Percentiles rank a stretch among this genome's conserved stretches.
These are phyloP conservation scores for Trachops cirrhosus DNA, from an alignment of 2,797 vertebrate species.

Conservation along the genomic window DNA sequence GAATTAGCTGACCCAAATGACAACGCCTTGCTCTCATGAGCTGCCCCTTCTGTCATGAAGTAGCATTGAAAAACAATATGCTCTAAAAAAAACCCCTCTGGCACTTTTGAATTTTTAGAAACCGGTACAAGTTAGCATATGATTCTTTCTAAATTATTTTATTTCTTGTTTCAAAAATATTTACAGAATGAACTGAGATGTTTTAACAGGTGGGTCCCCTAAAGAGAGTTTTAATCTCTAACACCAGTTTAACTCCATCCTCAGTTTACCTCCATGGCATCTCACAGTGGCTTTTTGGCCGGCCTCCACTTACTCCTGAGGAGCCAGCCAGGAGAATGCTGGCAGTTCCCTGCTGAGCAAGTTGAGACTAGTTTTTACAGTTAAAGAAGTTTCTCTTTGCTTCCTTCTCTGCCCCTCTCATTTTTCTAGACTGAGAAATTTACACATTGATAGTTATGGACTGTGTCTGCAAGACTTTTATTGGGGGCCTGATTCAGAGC, in stretches of 20 bases:
- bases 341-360: constrained; percentile 82
- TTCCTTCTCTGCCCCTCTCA: background rate
- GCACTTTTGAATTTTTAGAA: constrained; percentile 55
- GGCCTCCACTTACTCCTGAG: constrained; percentile 46
- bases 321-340: constrained; percentile 74
- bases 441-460: background rate
- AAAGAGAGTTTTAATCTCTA: background rate
- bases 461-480: background rate
- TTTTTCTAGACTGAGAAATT: background rate
- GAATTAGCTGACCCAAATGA: constrained; percentile 35
- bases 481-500: background rate
- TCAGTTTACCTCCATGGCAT: constrained; percentile 64
- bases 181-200: constrained; percentile 52
- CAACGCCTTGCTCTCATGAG: constrained; percentile 29
- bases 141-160: constrained; percentile 49
- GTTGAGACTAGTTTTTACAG: constrained; percentile 72
- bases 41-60: constrained; percentile 13
- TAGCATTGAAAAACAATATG: background rate
- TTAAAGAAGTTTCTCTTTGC: constrained; percentile 62
- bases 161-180: constrained; percentile 71
- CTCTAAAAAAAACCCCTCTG: background rate
- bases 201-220: constrained; percentile 53
- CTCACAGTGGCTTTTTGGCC: constrained; percentile 60
- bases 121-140: background rate
- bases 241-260: constrained; percentile 71